Base-by-base conservation (phyloP, 2,888 invertebrate species). In the Lepetodrilus schrolli region DNA sequence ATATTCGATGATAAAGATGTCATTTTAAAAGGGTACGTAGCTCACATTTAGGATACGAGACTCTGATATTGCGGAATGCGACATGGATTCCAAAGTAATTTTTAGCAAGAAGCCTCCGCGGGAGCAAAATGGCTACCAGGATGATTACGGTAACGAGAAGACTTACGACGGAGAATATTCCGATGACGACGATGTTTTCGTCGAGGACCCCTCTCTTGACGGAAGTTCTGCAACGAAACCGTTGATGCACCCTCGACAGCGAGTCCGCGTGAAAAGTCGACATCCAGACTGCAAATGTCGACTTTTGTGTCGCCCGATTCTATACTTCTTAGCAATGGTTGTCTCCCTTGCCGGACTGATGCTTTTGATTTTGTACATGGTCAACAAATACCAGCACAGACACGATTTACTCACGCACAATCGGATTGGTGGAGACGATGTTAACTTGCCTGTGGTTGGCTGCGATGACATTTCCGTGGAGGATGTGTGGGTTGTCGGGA, bases 401-500 rank as follows among this genome's bases (percentile, higher is more conserved):
- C 38, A 70, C 72, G 70, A 66, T 20, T 68, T 37, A 26, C 8
- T 26, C 4, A 10, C 37, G 20, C 36, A 38, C 34, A 66, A 66
- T 20, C 21, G 36, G 38, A 23, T 43, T 47, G 68, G 43, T 47
- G 38, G 43, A 23, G 47, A 47, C 26, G 43, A 21, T 8, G 21
- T 37, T 23, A 73, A 26, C 65, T 72, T 72, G 26, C 90, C 91
- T 78, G 82, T 93, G 58, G 87, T 93, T 75, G 93, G 94, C 58
- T 94, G 94, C 89, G 93, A 92, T 78, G 92, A 93, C 75, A 89
- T 94, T 23, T 89, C 91, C 75, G 91, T 93, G 3, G 92, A 92
- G 58, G 92, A 93, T 78, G 91, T 94, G 3, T 95, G 95, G 95
- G 92, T 92, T 2, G 92, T 92, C 72, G 93, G 93, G 72, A 92